Percentiles rank a stretch among this genome's conserved stretches.
These are phyloP conservation scores for Himalopsyche tibetana DNA, from an alignment of 2,888 invertebrate genomes.

Conservation along the genomic window DNA sequence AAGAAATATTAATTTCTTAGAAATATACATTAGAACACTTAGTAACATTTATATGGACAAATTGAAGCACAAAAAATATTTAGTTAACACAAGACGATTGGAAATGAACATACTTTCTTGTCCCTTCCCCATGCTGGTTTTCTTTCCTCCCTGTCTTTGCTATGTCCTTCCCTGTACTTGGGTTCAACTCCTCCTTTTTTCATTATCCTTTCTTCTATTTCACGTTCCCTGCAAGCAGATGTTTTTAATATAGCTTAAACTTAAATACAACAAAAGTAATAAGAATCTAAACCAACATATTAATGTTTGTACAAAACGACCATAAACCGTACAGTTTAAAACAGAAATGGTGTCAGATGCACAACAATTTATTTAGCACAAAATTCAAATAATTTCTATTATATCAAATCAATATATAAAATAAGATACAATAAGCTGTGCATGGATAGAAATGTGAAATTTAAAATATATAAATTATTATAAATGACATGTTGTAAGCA, in stretches of 20 bases:
- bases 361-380: slow-evolving; percentile 60
- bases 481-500: too few relatives aligned
- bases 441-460: not conserved
- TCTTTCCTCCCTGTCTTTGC: slow-evolving; percentile 63
- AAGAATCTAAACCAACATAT: not conserved
- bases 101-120: slow-evolving; percentile 60
- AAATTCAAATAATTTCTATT: slow-evolving; percentile 41
- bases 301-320: slow-evolving; percentile 63
- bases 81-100: not conserved
- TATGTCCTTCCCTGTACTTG: slow-evolving; percentile 58
- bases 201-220: slow-evolving; percentile 92
- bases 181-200: slow-evolving; percentile 76
- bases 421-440: slow-evolving; percentile 48
- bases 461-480: too few relatives aligned
- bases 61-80: too few relatives aligned
- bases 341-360: slow-evolving; percentile 63
- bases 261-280: not conserved
- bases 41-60: too few relatives aligned
- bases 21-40: too few relatives aligned
- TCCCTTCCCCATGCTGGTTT: slow-evolving; percentile 65
- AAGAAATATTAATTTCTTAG: too few relatives aligned
- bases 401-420: slow-evolving; percentile 45
- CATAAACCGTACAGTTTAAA: slow-evolving; percentile 47
- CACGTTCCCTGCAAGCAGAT: slow-evolving; percentile 79
- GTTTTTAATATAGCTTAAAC: not conserved